Conservation (phyloP, 2,113 vertebrate species). For the Nesoenas mayeri region DNA sequence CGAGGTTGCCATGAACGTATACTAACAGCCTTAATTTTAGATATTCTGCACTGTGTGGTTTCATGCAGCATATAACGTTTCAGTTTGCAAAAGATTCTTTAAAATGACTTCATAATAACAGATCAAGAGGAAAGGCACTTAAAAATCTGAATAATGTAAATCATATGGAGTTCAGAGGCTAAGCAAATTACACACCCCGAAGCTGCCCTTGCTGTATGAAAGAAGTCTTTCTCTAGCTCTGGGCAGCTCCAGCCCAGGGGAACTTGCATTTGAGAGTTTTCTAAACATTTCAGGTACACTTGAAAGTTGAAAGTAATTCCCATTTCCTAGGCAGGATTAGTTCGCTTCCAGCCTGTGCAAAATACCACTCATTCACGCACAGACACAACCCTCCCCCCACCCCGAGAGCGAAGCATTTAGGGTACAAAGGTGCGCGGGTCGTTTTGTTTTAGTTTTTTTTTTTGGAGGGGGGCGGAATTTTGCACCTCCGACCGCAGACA, state of each 20-base stretch:
- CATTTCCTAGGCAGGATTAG: constrained; percentile 88
- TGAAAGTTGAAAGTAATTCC: constrained; percentile 90
- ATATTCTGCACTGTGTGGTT: constrained; percentile 52
- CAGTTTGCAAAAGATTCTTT: constrained; percentile 73
- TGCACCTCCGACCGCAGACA: neutral
- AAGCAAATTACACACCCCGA: constrained; percentile 87
- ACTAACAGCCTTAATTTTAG: constrained; percentile 58
- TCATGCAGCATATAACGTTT: constrained; percentile 60
- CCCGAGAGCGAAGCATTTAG: neutral
- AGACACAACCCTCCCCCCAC: neutral
- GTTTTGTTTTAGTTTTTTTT: no score
- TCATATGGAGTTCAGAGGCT: constrained; percentile 84
- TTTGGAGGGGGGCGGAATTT: neutral
- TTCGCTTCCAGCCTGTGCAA: constrained; percentile 78
- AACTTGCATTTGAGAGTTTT: constrained; percentile 83
- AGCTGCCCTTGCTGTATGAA: constrained; percentile 85
- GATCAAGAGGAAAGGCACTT: constrained; percentile 73
- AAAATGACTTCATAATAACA: constrained; percentile 76
- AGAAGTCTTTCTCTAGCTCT: constrained; percentile 86
- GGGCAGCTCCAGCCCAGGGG: constrained; percentile 80
- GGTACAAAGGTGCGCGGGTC: neutral
- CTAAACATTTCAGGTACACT: constrained; percentile 88
- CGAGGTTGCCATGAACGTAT: constrained; percentile 34
- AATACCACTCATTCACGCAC: constrained; percentile 79
- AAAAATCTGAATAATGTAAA: constrained; percentile 83